Evolutionary conservation across 30 jellyfish, hydroid and myxozoan genomes (phyloP).

Genomic region (Turritopsis rubra): DNA sequence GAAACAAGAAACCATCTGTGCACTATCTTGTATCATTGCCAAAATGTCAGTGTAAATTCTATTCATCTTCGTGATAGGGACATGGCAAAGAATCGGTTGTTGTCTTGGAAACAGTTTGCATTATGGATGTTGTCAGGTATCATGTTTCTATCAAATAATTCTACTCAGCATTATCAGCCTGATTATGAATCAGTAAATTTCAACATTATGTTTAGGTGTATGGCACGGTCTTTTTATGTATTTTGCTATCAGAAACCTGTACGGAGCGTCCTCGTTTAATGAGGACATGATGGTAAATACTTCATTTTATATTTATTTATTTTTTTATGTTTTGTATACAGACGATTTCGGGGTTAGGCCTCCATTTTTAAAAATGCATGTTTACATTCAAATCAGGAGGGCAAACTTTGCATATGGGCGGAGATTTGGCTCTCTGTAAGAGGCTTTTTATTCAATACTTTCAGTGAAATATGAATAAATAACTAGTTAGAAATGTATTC

Average conservation of each 20-base stretch:
- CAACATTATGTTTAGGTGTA: constrained; percentile 49
- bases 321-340: too few relatives aligned
- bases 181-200: background rate
- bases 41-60: background rate
- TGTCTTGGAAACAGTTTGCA: constrained; percentile 80
- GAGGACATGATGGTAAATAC: constrained; percentile 47
- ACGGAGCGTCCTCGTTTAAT: constrained; percentile 51
- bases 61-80: constrained; percentile 50
- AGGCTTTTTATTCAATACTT: too few relatives aligned
- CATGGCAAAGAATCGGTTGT: constrained; percentile 50
- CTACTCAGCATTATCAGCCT: background rate
- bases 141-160: background rate
- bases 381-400: too few relatives aligned
- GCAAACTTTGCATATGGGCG: too few relatives aligned
- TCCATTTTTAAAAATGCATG: too few relatives aligned
- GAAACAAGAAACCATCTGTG: too few relatives aligned
- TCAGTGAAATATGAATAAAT: constrained; percentile 1
- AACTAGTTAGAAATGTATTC: background rate
- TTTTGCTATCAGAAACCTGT: constrained; percentile 51
- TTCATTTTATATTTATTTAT: background rate
- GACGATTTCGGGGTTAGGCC: too few relatives aligned
- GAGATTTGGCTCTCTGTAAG: background rate
- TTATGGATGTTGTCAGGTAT: constrained; percentile 77
- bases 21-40: too few relatives aligned
- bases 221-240: constrained; percentile 88